Evolutionary conservation across 2,113 vertebrate genomes (phyloP).

Genomic region (Tragelaphus imberbis): DNA sequence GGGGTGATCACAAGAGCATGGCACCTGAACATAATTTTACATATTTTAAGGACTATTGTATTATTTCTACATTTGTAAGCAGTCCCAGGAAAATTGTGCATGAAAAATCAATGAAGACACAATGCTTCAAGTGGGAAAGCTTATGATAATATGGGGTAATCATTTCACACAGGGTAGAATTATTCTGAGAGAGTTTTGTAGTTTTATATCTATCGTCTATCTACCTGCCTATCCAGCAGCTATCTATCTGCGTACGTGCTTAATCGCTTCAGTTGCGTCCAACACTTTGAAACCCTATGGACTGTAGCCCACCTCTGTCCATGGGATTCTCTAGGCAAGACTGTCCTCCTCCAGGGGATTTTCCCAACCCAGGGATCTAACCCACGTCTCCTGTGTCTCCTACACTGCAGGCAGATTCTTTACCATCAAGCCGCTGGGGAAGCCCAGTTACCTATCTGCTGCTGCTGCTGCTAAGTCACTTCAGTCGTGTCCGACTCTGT

Average conservation of each 20-base stretch:
- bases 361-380: background rate
- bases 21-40: constrained; percentile 66
- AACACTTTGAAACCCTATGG: background rate
- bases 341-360: background rate
- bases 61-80: constrained; percentile 65
- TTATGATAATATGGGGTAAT: constrained; percentile 18
- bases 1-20: background rate
- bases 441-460: background rate
- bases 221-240: background rate
- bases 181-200: background rate
- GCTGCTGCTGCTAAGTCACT: no score
- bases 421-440: background rate
- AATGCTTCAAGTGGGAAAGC: constrained; percentile 34
- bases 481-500: no score
- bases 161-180: background rate
- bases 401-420: background rate
- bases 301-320: background rate
- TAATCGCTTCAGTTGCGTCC: background rate
- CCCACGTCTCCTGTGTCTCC: background rate
- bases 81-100: constrained; percentile 42
- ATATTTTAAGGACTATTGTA: constrained; percentile 66
- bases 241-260: background rate
- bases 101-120: constrained; percentile 64
- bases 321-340: background rate
- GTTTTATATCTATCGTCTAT: background rate